Evolutionary conservation across 2,113 vertebrate species (phyloP).

Genomic region (Camelus dromedarius): DNA sequence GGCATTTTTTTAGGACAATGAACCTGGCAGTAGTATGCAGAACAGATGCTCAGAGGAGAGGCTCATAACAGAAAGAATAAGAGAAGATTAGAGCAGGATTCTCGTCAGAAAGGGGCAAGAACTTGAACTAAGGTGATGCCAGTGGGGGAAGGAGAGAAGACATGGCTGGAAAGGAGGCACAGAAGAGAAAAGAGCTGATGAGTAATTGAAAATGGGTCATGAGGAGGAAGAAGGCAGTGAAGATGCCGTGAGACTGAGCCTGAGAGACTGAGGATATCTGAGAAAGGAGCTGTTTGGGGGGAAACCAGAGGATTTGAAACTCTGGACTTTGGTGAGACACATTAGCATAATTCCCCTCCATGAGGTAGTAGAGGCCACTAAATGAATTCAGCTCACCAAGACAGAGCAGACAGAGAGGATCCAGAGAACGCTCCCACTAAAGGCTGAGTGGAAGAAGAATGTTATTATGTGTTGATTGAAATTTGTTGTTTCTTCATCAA

Average conservation of each 20-base stretch:
- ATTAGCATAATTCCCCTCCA: not conserved
- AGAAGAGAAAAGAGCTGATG: not conserved
- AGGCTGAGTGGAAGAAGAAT: not conserved
- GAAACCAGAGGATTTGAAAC: not conserved
- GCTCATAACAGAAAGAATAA: not conserved
- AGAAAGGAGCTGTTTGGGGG: not conserved
- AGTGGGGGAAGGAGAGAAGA: not conserved
- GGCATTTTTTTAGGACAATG: constrained; percentile 38
- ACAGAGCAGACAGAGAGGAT: not conserved
- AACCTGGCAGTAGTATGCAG: not conserved
- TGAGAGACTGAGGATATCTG: not conserved
- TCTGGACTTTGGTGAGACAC: not conserved
- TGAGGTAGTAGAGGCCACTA: not conserved
- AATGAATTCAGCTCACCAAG: not conserved
- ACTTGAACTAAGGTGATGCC: not conserved
- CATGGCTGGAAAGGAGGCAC: not conserved
- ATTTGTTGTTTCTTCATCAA: not conserved
- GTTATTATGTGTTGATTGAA: not conserved
- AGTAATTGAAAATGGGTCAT: not conserved
- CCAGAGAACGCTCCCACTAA: not conserved
- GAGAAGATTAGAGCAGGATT: not conserved
- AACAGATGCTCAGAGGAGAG: constrained; percentile 28
- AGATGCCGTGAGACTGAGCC: not conserved
- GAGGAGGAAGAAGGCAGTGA: not conserved
- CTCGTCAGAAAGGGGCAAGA: not conserved